Base-by-base conservation (phyloP, 2,797 vertebrate genomes). In the Sebastes trivittatus region DNA sequence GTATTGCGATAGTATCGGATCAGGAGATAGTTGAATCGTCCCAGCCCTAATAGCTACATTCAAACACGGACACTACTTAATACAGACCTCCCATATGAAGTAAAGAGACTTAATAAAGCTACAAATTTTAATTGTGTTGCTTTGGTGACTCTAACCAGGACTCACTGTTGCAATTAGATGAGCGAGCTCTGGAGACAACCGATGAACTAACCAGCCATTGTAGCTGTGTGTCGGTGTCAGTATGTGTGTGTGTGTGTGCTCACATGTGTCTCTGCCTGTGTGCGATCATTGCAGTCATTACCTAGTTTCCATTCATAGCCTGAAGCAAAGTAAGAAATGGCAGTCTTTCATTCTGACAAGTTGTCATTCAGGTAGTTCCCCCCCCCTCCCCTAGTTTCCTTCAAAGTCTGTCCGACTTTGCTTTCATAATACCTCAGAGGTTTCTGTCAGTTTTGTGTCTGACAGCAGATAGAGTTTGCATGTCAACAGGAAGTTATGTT, bases 341-440 rank as follows among this genome's bases (percentile, higher is more conserved):
- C 90, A 92, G 85, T 92, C 90, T 94, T 94, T 91, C 84, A 88
- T 93, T 93, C 92, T 94, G 94, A 95, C 94, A 95, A 94, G 86
- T 93, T 96, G 94, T 95, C 94, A 95, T 94, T 95, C 93, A 89
- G 75, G 78, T 88, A 80, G 80, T 86, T 81, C 23, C 34, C 16
- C 42, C 34, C 5, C 11, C 32, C 9, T 2, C 29, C 22, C 64
- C 14, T 7, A 69, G 76, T 83, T 89, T 84, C 34, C 67, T 86
- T 89, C 72, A 87, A 88, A 90, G 81, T 34, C 80, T 80, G 85
- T 91, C 87, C 81, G 78, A 93, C 90, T 89, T 86, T 82, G 63
- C 81, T 91, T 91, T 87, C 75, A 84, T 81, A 84, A 90, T 81
- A 93, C 89, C 89, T 92, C 85, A 27, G 86, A 93, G 92, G 84